Evolutionary conservation across 2,797 vertebrate genomes (phyloP), one percentile per base, ranked within the genome.

Genomic region (Pipistrellus kuhlii): DNA sequence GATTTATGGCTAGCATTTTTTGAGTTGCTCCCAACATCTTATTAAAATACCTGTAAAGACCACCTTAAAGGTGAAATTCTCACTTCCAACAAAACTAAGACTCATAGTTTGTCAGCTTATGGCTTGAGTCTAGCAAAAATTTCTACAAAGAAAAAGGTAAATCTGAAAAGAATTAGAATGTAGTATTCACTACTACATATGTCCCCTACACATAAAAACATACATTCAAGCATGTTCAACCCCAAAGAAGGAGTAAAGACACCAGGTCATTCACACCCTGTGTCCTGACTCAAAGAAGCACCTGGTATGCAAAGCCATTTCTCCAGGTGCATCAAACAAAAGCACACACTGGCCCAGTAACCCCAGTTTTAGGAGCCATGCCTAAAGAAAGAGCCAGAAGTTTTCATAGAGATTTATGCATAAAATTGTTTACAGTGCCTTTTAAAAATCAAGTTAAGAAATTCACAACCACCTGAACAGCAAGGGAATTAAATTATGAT

Each of bases 361-460:
- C 35, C 27, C 7, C 8, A 14, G 46, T 38, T 64, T 46, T 51
- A 89, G 75, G 66, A 68, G 59, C 30, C 8, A 68, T 0, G 10
- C 32, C 44, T 87, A 18, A 25, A 72, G 55, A 75, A 73, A 69
- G 35, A 55, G 5, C 9, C 59, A 51, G 44, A 87, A 41, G 57
- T 18, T 27, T 77, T 27, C 21, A 41, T 8, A 9, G 41, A 68
- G 44, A 77, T 35, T n/a, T 23, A 59, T 2, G 35, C 23, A 32
- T 48, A 25, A 53, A 87, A 46, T 14, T 89, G 38, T 90, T 72
- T 71, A 55, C 11, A 44, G 27, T 17, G 83, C 21, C 18, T 85
- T 76, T 71, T 73, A 32, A 85, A 91, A 94, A 75, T 76, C 57
- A 88, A n/a, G 53, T 90, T 23, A 85, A 82, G 85, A 94, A 87